Evolutionary conservation across 2,888 invertebrate species (phyloP), one percentile per base, ranked within the genome.

Genomic region (Agrotis segetum): DNA sequence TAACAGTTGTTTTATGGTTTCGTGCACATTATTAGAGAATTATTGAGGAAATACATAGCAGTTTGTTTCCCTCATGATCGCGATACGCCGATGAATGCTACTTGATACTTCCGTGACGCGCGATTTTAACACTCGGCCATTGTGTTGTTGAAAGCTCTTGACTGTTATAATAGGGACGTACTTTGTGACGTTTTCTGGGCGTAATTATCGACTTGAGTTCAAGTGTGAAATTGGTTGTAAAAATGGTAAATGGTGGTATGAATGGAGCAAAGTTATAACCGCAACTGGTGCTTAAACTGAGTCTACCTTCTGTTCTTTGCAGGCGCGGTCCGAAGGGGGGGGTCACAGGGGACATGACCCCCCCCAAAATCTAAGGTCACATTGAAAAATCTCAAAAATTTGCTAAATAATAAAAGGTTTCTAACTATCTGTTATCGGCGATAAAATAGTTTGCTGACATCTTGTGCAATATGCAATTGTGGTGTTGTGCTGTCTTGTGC

Each of bases 41-140:
- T 81, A 79, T 79, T 67, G 61, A 81, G 62, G 81, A 79, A 81
- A 63, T 81, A 77, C 47, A 69, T 56, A 52, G 46, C 29, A 13
- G 11, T 34, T 40, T 17, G 46, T 62, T 77, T 69, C 56, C 49
- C 34, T 67, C 77, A 66, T 67, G 71, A 64, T 60, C 34, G 29
- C 50, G 13, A 63, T 55, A 63, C 63, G 13, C 21, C 56, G 60
- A 47, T 44, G 17, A 64, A 64, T 47, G 63, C 49, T 49, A 62
- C 79, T 75, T 66, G 76, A 76, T 70, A 81, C 77, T 80, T 80
- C 76, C 78, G 63, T 67, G 47, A 19, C 52, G 34, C 21, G 58
- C 50, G 19, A 17, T 69, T 66, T 65, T 44, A 62, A 59, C 58
- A 62, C 61, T 56, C 24, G 3, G n/a, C 49, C 46, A 46, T 78